Percentiles rank a stretch among this genome's conserved stretches.
Evolutionary conservation across 2,113 vertebrate genomes (phyloP).

Genomic region (Rhizomys pruinosus): DNA sequence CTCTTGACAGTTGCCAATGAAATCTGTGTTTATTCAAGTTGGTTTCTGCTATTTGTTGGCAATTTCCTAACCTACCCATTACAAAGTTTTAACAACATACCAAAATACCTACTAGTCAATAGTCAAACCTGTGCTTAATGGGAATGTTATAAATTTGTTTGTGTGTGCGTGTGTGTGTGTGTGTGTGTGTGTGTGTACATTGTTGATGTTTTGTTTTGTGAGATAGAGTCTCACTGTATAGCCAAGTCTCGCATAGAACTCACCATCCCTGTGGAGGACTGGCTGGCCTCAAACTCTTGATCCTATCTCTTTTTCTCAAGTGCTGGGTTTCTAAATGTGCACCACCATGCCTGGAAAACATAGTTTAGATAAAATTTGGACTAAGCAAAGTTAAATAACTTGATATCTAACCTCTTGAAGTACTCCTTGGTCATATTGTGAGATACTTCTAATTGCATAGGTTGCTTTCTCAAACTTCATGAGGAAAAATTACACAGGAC

Average conservation of each 20-base stretch:
- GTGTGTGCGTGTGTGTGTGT: not conserved
- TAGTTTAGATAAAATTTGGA: slow-evolving; percentile 82
- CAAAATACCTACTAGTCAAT: slow-evolving; percentile 34
- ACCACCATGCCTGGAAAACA: not conserved
- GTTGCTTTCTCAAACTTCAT: slow-evolving; percentile 84
- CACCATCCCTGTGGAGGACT: not conserved
- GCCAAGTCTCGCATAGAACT: not conserved
- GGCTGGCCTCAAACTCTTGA: not conserved
- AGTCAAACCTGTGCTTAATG: slow-evolving; percentile 25
- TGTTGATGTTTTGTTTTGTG: not conserved
- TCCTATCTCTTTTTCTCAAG: not conserved
- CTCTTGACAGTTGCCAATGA: slow-evolving; percentile 50
- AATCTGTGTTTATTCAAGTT: not conserved
- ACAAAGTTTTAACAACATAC: not conserved
- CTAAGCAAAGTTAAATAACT: slow-evolving; percentile 89
- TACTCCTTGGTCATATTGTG: slow-evolving; percentile 87
- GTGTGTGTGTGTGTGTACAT: too few relatives aligned
- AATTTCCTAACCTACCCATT: slow-evolving; percentile 56
- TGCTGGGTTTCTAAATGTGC: not conserved
- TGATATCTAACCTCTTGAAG: slow-evolving; percentile 85
- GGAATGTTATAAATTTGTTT: not conserved
- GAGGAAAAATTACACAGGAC: slow-evolving; percentile 88
- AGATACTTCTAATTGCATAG: slow-evolving; percentile 83
- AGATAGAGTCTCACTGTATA: not conserved
- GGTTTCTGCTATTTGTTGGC: slow-evolving; percentile 38